A percentile compares a stretch with the other conserved stretches of the same genome.
These are phyloP conservation scores for Pollimyrus isidori DNA, from an alignment of 2,113 vertebrate genomes.

Conservation along the genomic window DNA sequence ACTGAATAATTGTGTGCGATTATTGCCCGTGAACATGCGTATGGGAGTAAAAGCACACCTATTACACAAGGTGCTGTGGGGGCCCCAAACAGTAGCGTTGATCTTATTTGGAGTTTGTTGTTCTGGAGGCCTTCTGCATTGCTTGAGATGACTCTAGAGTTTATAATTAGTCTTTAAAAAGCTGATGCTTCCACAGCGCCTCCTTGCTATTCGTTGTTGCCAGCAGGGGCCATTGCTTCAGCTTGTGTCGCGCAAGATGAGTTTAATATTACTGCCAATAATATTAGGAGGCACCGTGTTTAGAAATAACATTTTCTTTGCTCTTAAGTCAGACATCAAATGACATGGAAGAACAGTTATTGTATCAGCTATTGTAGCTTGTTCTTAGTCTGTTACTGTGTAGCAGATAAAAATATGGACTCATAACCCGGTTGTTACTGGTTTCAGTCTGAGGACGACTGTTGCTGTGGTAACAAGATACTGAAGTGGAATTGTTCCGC, in stretches of 20 bases:
- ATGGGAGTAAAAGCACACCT: not conserved
- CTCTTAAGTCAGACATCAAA: constrained; percentile 7
- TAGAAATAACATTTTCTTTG: not conserved
- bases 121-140: constrained; percentile 20
- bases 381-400: not conserved
- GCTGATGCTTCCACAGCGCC: constrained; percentile 33
- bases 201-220: constrained; percentile 39
- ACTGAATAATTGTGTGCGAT: not conserved
- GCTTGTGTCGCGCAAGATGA: constrained; percentile 36
- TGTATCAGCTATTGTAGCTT: not conserved
- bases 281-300: not conserved
- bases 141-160: constrained; percentile 26
- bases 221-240: constrained; percentile 51
- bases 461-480: not conserved
- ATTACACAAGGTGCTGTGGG: not conserved
- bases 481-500: not conserved
- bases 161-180: constrained; percentile 38
- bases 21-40: not conserved
- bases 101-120: constrained; percentile 22
- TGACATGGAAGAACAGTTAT: not conserved
- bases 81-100: constrained; percentile 7
- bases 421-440: not conserved
- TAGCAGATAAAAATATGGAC: not conserved
- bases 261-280: constrained; percentile 42
- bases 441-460: not conserved